Conservation (phyloP, 2,797 vertebrate genomes). For the Poecile montanus region DNA sequence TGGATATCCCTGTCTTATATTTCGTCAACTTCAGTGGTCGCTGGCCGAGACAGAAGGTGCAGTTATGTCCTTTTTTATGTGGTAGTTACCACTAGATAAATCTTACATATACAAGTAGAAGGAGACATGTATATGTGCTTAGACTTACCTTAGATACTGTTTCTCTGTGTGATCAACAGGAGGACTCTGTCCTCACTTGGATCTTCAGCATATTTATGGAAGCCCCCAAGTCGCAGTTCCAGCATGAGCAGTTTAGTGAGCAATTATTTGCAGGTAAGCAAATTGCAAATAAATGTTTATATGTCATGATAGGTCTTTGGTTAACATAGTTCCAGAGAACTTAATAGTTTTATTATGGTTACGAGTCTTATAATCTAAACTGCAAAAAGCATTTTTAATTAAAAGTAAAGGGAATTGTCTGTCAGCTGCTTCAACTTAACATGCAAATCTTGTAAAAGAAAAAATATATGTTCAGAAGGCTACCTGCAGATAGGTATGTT, state of each 20-base stretch:
- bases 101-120: neutral
- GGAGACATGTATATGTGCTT: neutral
- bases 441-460: neutral
- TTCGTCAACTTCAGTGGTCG: neutral
- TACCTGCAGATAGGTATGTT: neutral
- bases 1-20: neutral
- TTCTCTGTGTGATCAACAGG: slow-evolving; percentile 72
- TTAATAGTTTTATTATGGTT: neutral
- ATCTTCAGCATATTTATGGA: slow-evolving; percentile 90
- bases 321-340: neutral
- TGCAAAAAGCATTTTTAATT: neutral
- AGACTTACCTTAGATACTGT: neutral
- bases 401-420: neutral
- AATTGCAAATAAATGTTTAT: neutral
- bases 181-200: slow-evolving; percentile 83
- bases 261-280: slow-evolving; percentile 89
- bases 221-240: slow-evolving; percentile 92
- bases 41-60: neutral
- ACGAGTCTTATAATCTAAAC: neutral
- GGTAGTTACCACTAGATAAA: neutral
- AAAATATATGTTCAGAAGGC: neutral
- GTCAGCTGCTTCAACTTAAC: neutral
- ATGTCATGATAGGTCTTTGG: neutral
- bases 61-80: neutral
- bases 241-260: slow-evolving; percentile 95